These are phyloP conservation scores for Nemotelus pantherinus DNA, from an alignment of 2,888 invertebrate species.

Conservation along the genomic window DNA sequence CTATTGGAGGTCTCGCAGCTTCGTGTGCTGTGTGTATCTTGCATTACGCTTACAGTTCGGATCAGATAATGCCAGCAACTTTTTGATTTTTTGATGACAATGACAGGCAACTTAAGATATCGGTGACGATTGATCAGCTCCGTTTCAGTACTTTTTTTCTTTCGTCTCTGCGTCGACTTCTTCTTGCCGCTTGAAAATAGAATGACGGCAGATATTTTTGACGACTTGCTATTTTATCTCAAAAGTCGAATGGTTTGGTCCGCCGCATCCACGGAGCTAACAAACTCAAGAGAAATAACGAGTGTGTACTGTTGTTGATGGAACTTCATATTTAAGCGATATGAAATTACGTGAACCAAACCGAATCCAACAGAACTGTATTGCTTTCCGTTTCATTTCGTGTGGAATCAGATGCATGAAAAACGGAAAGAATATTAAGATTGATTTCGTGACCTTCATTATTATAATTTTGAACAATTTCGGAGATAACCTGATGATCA, in stretches of 20 bases:
- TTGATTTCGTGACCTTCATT: conserved; percentile 41
- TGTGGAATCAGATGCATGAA: background rate
- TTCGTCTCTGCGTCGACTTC: conserved; percentile 1
- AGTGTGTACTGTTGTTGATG: background rate
- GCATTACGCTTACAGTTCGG: conserved; percentile 32
- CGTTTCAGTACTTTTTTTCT: conserved; percentile 24
- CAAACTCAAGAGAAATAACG: background rate
- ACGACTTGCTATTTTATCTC: conserved; percentile 1
- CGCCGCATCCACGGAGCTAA: background rate
- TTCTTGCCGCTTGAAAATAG: conserved; percentile 26
- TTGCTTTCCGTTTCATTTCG: conserved; percentile 38
- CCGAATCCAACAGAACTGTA: background rate
- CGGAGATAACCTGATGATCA: conserved; percentile 12
- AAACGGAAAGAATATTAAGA: background rate
- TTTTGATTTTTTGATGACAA: conserved; percentile 13
- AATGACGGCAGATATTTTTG: conserved; percentile 32
- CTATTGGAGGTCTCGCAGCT: conserved; percentile 35
- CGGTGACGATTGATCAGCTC: conserved; percentile 44
- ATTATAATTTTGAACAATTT: conserved; percentile 9
- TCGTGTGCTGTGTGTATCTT: conserved; percentile 12
- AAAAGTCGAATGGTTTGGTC: conserved; percentile 1
- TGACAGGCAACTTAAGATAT: conserved; percentile 44
- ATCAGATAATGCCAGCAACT: conserved; percentile 24
- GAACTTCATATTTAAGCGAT: conserved; percentile 1
- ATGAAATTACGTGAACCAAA: conserved; percentile 37